Evolutionary conservation across 37 sponge, comb jelly and placozoan genomes (phyloP), one percentile per base, ranked within the genome.

Genomic region (Aplysina aerophoba): DNA sequence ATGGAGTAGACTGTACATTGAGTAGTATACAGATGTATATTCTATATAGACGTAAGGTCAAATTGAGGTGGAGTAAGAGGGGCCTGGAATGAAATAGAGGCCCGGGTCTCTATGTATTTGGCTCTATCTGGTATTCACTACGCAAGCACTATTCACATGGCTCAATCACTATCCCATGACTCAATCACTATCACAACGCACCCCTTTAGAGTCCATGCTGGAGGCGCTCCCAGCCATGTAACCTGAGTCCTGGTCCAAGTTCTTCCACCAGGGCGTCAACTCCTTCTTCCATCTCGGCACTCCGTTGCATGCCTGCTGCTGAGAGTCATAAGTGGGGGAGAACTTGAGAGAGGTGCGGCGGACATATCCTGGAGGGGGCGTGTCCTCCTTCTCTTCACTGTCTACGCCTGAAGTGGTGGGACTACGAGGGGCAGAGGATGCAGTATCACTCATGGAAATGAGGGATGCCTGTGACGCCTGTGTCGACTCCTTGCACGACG

Each of bases 261-360:
- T 36, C 38, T 75, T 75, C 78, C 50, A 8, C 53, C 25, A 15
- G 50, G 1, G 1, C n/a, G 41, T 36, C 53, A 75, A 25, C 14
- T 75, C 37, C 78, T 40, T 75, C 54, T 75, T 75, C 78, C 78
- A 75, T 15, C 38, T 19, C 38, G 78, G 78, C 2, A 75, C n/a
- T 40, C 25, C 78, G 22, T 40, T 44, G 41, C 24, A 15, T 5
- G 31, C 20, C 35, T 20, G 31, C 36, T 28, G 20, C 37, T 31
- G n/a, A 8, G 50, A 8, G 50, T 44, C 50, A 13, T 40, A 53
- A 6, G 8, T 75, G 13, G 44, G 24, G 53, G 54, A 50, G 11
- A 75, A 75, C 78, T 75, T 75, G 25, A 53, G 38, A 15, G 78
- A 75, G 54, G 78, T 40, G 1, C 53, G 78, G 44, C 78, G 20